phyloP scores from a whole-genome alignment of 1,140 invertebrate genomes.

The Cyclargus thomasi region DNA sequence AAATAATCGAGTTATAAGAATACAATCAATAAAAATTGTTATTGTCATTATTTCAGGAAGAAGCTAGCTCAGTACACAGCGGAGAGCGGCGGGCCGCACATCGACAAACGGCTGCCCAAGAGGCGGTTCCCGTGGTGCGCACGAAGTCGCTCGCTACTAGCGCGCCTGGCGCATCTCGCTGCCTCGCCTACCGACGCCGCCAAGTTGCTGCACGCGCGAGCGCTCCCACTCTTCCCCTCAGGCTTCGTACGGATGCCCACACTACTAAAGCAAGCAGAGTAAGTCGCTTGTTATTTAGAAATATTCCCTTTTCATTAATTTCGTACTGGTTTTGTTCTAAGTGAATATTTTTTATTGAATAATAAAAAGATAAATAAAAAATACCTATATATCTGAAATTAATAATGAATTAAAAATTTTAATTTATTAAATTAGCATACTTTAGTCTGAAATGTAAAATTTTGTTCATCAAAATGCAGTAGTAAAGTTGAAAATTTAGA shows the following conservation, averaged over 20 bases:
- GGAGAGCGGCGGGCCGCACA: conserved; percentile 33
- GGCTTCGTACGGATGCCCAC: conserved; percentile 68
- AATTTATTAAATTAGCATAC: too few species aligned
- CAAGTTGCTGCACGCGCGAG: conserved; percentile 38
- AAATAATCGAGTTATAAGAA: too few species aligned
- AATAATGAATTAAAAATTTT: too few species aligned
- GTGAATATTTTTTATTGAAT: too few species aligned
- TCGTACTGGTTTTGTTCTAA: neutral
- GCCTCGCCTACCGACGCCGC: conserved; percentile 34
- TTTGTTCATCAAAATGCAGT: too few species aligned
- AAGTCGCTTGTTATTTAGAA: conserved; percentile 20
- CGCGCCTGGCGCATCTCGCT: conserved; percentile 32
- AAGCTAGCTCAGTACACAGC: conserved; percentile 43
- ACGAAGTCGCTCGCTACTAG: conserved; percentile 42
- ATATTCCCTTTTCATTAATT: neutral
- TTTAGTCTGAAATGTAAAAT: too few species aligned
- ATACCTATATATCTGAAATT: too few species aligned
- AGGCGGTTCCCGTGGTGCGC: conserved; percentile 67
- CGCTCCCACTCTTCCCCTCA: conserved; percentile 61
- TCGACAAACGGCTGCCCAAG: conserved; percentile 62
- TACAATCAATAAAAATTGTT: too few species aligned
- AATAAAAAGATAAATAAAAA: too few species aligned
- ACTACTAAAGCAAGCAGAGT: conserved; percentile 62
- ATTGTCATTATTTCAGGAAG: conserved; percentile 41
- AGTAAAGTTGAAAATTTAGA: too few species aligned